Evolutionary conservation across 2,797 vertebrate genomes (phyloP).

Genomic region (Microchirus variegatus): DNA sequence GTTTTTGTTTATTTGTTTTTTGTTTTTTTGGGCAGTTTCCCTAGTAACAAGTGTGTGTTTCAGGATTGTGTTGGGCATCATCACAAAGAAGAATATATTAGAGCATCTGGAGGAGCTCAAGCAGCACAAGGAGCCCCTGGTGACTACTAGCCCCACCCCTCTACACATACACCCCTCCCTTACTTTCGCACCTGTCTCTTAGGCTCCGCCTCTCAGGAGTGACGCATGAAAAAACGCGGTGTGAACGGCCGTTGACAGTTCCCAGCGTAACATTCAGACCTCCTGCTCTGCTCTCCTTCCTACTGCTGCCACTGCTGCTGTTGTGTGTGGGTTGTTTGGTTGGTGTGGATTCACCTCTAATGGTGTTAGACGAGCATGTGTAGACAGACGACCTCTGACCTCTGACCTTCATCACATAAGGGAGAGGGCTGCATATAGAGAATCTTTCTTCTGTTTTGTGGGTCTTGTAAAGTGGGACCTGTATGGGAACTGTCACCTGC

Average conservation of each 20-base stretch:
- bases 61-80: conserved; percentile 99
- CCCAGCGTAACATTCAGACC: conserved; percentile 34
- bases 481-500: conserved; percentile 62
- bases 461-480: conserved; percentile 57
- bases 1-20: conserved; percentile 62
- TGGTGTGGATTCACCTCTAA: conserved; percentile 43
- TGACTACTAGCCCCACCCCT: conserved; percentile 95
- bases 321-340: conserved; percentile 29
- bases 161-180: conserved; percentile 83
- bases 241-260: conserved; percentile 67
- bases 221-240: conserved; percentile 92
- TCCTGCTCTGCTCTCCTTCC: conserved; percentile 27
- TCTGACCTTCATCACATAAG: conserved; percentile 35
- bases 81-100: conserved; percentile 99
- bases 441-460: conserved; percentile 8
- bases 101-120: conserved; percentile 99
- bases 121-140: conserved; percentile 95
- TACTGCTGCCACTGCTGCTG: conserved; percentile 19
- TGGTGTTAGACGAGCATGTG: conserved; percentile 22
- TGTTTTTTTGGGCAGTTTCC: conserved; percentile 73
- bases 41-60: conserved; percentile 98
- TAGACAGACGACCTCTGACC: conserved; percentile 4
- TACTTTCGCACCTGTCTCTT: conserved; percentile 77
- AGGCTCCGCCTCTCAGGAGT: conserved; percentile 82
- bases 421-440: background rate